Percentiles rank a stretch among this genome's conserved stretches.
phyloP scores from a whole-genome alignment of 2,888 invertebrate species.

The Diadromus collaris region DNA sequence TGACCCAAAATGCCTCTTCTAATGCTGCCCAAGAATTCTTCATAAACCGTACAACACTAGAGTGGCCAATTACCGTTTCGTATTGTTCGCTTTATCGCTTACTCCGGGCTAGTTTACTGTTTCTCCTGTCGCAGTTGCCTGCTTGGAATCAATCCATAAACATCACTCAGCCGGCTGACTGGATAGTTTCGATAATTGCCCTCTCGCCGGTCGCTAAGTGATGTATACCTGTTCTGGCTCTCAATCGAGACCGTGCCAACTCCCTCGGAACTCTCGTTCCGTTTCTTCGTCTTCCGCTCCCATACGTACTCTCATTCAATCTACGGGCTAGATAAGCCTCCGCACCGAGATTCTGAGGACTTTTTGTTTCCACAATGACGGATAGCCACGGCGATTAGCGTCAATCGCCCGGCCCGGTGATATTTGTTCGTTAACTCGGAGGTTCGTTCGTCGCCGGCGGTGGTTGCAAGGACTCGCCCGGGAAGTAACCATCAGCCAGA shows the following conservation, averaged over 20 bases:
- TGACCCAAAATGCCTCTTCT: too few relatives aligned
- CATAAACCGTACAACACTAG: not conserved
- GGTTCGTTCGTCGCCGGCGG: constrained; percentile 50
- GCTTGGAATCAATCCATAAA: constrained; percentile 46
- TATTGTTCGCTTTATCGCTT: constrained; percentile 1
- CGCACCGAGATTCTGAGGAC: constrained; percentile 35
- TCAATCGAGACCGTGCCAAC: constrained; percentile 5
- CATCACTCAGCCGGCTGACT: constrained; percentile 41
- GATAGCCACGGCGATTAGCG: constrained; percentile 67
- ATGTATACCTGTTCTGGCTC: constrained; percentile 21
- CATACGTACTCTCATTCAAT: constrained; percentile 34
- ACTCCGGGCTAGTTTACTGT: not conserved
- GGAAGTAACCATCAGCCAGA: constrained; percentile 49
- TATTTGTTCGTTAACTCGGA: constrained; percentile 70
- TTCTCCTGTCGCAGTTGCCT: constrained; percentile 16
- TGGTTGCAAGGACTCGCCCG: constrained; percentile 38
- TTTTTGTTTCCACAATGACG: constrained; percentile 62
- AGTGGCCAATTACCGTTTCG: not conserved
- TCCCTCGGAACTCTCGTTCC: constrained; percentile 8
- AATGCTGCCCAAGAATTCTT: not conserved
- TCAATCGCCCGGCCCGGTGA: constrained; percentile 63
- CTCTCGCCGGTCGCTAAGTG: constrained; percentile 19
- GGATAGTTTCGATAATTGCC: constrained; percentile 55
- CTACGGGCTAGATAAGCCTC: constrained; percentile 21
- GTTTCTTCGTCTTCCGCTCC: constrained; percentile 29